Percentiles rank a stretch among this genome's conserved stretches.
These are phyloP conservation scores for Spinibarbus caldwelli DNA, from an alignment of 2,797 vertebrate genomes.

Conservation along the genomic window DNA sequence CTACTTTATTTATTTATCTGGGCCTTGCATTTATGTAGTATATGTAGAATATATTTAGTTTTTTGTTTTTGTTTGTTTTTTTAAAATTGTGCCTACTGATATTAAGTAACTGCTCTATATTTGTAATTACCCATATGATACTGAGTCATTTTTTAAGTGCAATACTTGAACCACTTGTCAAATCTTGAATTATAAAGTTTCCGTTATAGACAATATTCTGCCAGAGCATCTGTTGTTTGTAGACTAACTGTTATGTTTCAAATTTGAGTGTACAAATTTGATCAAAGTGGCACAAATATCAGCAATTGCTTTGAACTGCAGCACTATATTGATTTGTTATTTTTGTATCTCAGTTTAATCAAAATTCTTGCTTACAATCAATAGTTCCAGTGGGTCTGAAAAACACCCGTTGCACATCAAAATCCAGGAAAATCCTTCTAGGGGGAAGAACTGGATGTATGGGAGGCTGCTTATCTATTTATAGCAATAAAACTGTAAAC, in stretches of 20 bases:
- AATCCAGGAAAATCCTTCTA: conserved; percentile 41
- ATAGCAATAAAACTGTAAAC: conserved; percentile 68
- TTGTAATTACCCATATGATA: too few species aligned
- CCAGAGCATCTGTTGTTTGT: conserved; percentile 1
- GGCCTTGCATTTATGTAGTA: conserved; percentile 24
- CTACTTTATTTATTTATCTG: conserved; percentile 36
- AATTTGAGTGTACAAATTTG: conserved; percentile 30
- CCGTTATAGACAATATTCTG: background rate
- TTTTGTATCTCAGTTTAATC: conserved; percentile 55
- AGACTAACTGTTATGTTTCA: conserved; percentile 43
- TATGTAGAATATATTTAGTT: background rate
- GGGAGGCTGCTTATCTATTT: conserved; percentile 67
- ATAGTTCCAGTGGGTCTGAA: conserved; percentile 49
- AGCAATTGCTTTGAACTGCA: conserved; percentile 39
- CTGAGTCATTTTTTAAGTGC: background rate
- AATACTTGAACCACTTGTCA: background rate
- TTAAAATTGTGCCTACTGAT: too few species aligned
- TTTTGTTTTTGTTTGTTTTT: too few species aligned
- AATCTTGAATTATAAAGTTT: background rate
- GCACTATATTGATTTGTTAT: conserved; percentile 54
- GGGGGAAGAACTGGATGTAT: conserved; percentile 64
- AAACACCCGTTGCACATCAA: conserved; percentile 45
- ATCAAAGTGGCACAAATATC: conserved; percentile 44
- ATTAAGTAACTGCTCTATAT: background rate
- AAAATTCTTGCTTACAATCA: conserved; percentile 51